Base-by-base conservation (phyloP, 2,797 vertebrate species). In the Cottoperca gobio region DNA sequence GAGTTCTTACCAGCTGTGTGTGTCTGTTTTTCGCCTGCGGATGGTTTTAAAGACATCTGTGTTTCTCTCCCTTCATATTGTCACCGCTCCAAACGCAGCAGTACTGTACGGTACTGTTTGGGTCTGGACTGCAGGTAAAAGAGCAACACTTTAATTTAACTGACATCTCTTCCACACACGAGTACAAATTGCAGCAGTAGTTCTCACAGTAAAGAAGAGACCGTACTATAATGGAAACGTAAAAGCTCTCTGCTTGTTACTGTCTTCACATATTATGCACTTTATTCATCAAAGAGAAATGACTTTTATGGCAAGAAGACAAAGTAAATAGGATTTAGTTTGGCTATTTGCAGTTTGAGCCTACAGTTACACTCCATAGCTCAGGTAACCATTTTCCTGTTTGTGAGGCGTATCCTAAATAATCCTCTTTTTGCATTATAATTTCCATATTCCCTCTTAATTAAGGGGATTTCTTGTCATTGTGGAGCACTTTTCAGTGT, bases 241-340 rank as follows among this genome's bases (percentile, higher is more conserved):
- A 14, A 60, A 69, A 73, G 35, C 10, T 40, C 28, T 39, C 2
- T 52, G 26, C 48, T 48, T 60, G 33, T 35, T 49, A 55, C 45
- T 60, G 49, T 19, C 49, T 37, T 9, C 17, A 46, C 23, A 24
- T 28, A 31, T 31, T 65, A 24, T 55, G 7, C 33, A 33, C 17
- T 35, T 40, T 9, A 63, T 71, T 26, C 39, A 66, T 63, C 35
- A 63, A 57, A 62, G 19, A 52, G 4, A 50, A 71, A 35, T 54
- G 1, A 55, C 42, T 17, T 52, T 19, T 26, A 8, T 17, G 6
- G 24, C 5, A 42, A 37, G 37, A 69, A 64, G 43, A 40, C 43
- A 59, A 50, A 61, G 6, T 2, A 43, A 31, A 37, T 26, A 26
- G 10, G 3, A 59, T 59, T 79, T 28, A 23, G 48, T 66, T 2